Percentiles rank a stretch among this genome's conserved stretches.
phyloP scores from a whole-genome alignment of 2,888 invertebrate genomes.

The Escarpia spicata region DNA sequence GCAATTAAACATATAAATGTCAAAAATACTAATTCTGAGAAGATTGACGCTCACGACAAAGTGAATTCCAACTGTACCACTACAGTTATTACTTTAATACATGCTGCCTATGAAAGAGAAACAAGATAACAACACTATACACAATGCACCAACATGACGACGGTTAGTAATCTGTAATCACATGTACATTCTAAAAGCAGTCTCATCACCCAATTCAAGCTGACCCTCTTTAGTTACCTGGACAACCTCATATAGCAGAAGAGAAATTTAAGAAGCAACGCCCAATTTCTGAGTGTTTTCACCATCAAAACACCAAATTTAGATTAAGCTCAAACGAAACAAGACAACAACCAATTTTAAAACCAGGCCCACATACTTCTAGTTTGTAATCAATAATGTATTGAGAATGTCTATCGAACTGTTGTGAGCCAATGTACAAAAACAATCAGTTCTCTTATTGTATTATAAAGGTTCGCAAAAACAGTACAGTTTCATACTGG shows the following conservation, averaged over 20 bases:
- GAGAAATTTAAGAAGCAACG: no score
- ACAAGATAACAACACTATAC: neutral
- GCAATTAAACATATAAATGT: neutral
- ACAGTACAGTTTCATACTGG: neutral
- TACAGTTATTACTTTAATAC: neutral
- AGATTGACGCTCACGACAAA: neutral
- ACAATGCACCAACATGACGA: neutral
- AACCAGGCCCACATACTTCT: no score
- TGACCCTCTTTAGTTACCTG: neutral
- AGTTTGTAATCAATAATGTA: no score
- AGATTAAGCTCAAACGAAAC: no score
- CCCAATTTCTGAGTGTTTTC: no score
- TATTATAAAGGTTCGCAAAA: neutral
- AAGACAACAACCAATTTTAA: no score
- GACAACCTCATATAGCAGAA: neutral
- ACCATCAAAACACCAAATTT: no score
- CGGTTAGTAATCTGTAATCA: neutral
- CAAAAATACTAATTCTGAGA: conserved; percentile 13
- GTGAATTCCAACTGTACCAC: neutral
- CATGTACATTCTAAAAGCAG: neutral
- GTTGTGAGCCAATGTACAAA: no score
- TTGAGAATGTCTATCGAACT: no score
- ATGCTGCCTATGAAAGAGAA: conserved; percentile 13
- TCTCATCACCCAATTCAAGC: neutral
- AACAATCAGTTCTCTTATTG: neutral